Conservation (phyloP, 2,113 vertebrate genomes). For the Cyprinodon brontotheroides region DNA sequence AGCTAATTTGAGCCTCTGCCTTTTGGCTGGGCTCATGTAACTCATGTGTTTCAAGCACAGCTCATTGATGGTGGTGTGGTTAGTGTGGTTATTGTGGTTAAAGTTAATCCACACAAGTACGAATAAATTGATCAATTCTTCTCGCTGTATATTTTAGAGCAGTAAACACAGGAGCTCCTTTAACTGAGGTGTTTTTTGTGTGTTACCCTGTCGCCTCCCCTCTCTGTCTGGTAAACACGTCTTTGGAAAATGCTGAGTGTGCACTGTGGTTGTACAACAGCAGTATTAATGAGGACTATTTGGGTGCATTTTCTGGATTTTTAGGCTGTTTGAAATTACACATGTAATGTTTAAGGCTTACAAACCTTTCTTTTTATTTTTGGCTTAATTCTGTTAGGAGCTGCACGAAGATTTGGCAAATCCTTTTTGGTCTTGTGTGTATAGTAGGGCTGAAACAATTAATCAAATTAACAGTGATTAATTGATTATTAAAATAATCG, state of each 20-base stretch:
- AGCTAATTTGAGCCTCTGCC: slow-evolving; percentile 47
- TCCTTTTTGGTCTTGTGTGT: background rate
- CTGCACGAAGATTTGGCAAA: slow-evolving; percentile 2
- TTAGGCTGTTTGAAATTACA: slow-evolving; percentile 48
- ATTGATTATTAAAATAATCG: too few species aligned
- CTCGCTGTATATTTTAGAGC: background rate
- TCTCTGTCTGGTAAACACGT: slow-evolving; percentile 72
- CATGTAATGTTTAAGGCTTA: slow-evolving; percentile 24
- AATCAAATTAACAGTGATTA: too few species aligned
- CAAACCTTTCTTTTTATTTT: slow-evolving; percentile 36
- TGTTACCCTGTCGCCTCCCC: slow-evolving; percentile 63
- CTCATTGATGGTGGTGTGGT: slow-evolving; percentile 7
- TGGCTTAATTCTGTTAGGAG: background rate
- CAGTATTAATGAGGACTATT: slow-evolving; percentile 76
- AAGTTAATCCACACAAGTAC: slow-evolving; percentile 16
- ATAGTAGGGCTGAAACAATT: too few species aligned
- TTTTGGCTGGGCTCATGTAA: slow-evolving; percentile 32
- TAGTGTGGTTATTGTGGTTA: background rate
- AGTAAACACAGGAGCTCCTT: slow-evolving; percentile 31
- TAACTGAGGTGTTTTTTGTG: slow-evolving; percentile 37
- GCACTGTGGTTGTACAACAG: slow-evolving; percentile 75
- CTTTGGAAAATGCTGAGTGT: slow-evolving; percentile 75
- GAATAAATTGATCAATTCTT: background rate
- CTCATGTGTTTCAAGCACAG: slow-evolving; percentile 42
- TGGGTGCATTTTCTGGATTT: slow-evolving; percentile 62